Evolutionary conservation across 2,888 invertebrate genomes (phyloP).

Genomic region (Rutpela maculata): DNA sequence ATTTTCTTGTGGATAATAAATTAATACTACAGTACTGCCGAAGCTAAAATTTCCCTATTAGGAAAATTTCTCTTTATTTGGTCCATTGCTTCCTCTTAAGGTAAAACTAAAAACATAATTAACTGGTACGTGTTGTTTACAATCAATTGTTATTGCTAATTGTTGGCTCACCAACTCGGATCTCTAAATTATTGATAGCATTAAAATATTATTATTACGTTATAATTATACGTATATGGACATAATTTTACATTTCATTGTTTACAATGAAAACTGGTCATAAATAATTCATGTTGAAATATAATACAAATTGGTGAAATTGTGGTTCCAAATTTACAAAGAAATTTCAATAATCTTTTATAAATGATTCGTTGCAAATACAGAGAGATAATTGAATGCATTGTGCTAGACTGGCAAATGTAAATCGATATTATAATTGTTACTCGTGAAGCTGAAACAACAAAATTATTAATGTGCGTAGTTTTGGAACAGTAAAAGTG

Average conservation of each 20-base stretch:
- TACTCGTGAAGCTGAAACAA: not conserved
- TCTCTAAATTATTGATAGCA: no score
- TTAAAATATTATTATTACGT: no score
- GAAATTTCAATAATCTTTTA: not conserved
- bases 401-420: not conserved
- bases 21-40: no score
- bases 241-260: not conserved
- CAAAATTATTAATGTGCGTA: not conserved
- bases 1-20: no score
- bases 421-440: not conserved
- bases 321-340: not conserved
- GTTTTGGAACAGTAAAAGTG: not conserved
- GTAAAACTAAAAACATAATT: no score
- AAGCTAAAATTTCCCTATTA: no score
- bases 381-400: not conserved
- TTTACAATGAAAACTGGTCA: not conserved
- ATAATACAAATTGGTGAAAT: not conserved
- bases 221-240: no score
- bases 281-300: not conserved
- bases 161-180: no score
- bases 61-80: no score
- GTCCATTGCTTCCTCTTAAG: no score
- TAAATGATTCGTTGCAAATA: not conserved
- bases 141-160: no score
- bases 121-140: no score